Base-by-base conservation (phyloP, 1,140 invertebrate species). In the Macrotrachela quadricornifera region DNA sequence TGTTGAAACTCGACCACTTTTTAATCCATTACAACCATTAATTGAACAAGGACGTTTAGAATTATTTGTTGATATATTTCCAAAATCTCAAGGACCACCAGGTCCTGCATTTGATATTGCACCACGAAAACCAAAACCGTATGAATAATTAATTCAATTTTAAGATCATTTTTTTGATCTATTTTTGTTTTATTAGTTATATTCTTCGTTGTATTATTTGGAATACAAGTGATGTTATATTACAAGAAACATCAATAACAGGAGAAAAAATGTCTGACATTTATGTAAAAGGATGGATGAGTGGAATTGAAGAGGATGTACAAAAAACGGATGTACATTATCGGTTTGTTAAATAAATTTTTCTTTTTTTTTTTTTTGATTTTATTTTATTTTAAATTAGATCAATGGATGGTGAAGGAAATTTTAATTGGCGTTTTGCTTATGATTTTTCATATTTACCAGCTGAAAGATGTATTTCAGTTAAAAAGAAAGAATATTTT, bases 271-370 rank as follows among this genome's bases (percentile, higher is more conserved):
- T 73, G 71, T 69, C 67, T 59, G 72, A 74, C 57, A 72, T 74
- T 37, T 74, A 73, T 60, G 69, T 73, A 9, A 67, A 70, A 51
- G 68, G 70, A 14, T 73, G 72, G 72, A 59, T 74, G 21, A 57
- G 62, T 21, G 71, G 70, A 30, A 63, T 67, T 17, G 68, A 71
- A 43, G 64, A 73, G 16, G 36, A 50, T 37, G 67, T 69, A 49
- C 71, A 71, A 58, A 65, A 72, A 57, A 73, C 72, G 9, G 73
- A 74, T 59, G 66, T 74, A 13, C 72, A 74, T 57, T 73, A 74
- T 60, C 66, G 42, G 21, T 30, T 30, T 4, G 21, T 30, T 30
- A 30, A 4, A 30, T 2, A 30, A 30, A 8, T 4, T 30, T 2
- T 30, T 30, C 8, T 30, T 30, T 30, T 30, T 4, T 4, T 30